Evolutionary conservation across 2,797 vertebrate species (phyloP).

Genomic region (Saxicola maurus): DNA sequence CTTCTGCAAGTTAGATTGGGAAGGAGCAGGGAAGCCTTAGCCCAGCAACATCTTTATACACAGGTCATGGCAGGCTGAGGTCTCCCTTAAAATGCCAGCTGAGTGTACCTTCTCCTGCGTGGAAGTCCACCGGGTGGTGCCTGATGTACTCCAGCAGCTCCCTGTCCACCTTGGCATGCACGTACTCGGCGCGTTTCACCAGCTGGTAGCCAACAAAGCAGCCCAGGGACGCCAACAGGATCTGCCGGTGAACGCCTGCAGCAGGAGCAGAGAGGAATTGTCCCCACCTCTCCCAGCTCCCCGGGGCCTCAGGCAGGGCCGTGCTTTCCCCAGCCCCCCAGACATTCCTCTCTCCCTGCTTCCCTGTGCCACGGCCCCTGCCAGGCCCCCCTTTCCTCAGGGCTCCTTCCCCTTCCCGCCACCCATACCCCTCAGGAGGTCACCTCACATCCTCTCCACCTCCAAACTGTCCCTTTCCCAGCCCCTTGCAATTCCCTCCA

Average conservation of each 20-base stretch:
- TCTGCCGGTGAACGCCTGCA: constrained; percentile 87
- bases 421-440: too few species aligned
- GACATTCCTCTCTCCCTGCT: background rate
- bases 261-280: background rate
- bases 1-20: background rate
- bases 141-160: constrained; percentile 82
- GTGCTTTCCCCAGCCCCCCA: rapidly evolving
- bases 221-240: constrained; percentile 75
- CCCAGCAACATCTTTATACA: background rate
- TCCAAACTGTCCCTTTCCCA: background rate
- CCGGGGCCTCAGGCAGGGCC: background rate
- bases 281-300: background rate
- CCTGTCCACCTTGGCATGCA: constrained; percentile 74
- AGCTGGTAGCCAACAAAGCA: constrained; percentile 86
- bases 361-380: background rate
- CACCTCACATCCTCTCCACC: background rate
- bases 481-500: background rate
- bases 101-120: constrained; percentile 67
- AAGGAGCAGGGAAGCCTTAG: background rate
- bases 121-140: constrained; percentile 79
- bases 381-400: background rate
- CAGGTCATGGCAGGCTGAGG: background rate
- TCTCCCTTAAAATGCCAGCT: background rate
- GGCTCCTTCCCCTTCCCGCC: background rate
- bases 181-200: constrained; percentile 76